phyloP scores from a whole-genome alignment of 30 jellyfish, hydroid and myxozoan species.

The Cassiopea xamachana region DNA sequence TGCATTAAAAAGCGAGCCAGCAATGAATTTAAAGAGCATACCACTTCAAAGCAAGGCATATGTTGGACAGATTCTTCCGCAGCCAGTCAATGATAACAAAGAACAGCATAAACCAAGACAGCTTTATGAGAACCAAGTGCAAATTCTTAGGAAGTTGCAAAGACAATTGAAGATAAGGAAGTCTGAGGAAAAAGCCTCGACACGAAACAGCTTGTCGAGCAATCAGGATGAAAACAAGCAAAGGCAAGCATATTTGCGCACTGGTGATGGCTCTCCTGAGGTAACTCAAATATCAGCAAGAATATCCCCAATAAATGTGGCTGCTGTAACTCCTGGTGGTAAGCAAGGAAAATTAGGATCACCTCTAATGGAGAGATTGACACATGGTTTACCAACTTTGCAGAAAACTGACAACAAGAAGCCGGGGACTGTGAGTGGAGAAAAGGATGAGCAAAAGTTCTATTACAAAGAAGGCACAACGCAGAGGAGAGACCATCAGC shows the following conservation, averaged over 20 bases:
- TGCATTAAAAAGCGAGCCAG: background rate
- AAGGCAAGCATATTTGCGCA: background rate
- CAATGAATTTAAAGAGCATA: background rate
- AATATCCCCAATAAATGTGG: constrained; percentile 32
- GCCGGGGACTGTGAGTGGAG: background rate
- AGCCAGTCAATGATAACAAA: background rate
- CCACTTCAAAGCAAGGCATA: background rate
- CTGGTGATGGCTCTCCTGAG: background rate
- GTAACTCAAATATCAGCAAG: constrained; percentile 14
- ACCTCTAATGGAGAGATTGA: constrained; percentile 43
- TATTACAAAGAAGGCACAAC: background rate
- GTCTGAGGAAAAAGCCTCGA: background rate
- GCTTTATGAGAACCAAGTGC: constrained; percentile 31
- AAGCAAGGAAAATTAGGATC: constrained; percentile 10
- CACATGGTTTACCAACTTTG: constrained; percentile 30
- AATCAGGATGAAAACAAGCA: background rate
- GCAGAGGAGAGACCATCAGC: background rate
- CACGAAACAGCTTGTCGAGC: background rate
- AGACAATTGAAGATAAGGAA: background rate
- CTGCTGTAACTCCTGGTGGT: background rate
- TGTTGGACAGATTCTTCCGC: background rate
- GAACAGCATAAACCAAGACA: background rate
- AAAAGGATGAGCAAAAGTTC: background rate
- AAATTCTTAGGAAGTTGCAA: constrained; percentile 48
- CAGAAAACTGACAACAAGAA: background rate